These are phyloP conservation scores for Leptura quadrifasciata DNA, from an alignment of 2,888 invertebrate species.

Conservation along the genomic window DNA sequence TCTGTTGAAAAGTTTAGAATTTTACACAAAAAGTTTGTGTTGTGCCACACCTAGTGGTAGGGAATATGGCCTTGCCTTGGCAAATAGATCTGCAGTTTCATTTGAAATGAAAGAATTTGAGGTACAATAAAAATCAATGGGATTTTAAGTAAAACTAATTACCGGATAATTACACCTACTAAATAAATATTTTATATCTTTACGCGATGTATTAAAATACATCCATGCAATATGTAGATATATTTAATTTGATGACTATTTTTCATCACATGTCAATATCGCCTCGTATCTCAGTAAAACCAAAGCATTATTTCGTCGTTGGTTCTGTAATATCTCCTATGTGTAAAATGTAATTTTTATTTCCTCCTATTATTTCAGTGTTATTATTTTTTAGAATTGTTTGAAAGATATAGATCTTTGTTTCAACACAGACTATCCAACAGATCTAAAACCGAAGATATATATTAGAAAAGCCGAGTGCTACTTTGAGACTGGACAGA, in stretches of 20 bases:
- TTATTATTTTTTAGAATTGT: constrained; percentile 75
- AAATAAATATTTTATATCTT: background rate
- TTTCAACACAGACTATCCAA: constrained; percentile 79
- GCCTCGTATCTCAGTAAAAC: no score
- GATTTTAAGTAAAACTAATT: background rate
- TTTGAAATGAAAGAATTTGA: constrained; percentile 78
- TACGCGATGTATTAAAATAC: no score
- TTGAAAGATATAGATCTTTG: constrained; percentile 80
- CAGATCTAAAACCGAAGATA: constrained; percentile 79
- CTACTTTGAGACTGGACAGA: constrained; percentile 74
- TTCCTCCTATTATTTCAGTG: background rate
- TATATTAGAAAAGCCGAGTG: constrained; percentile 81
- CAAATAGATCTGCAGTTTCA: constrained; percentile 82
- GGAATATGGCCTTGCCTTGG: constrained; percentile 79
- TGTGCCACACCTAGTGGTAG: constrained; percentile 76
- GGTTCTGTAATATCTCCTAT: no score
- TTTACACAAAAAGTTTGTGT: constrained; percentile 80
- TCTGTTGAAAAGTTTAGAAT: constrained; percentile 75
- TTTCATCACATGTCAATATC: no score
- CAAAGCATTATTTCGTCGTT: no score
- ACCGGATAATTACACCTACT: background rate
- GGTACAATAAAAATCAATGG: constrained; percentile 69
- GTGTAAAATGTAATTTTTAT: background rate
- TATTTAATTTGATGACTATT: no score
- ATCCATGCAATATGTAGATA: no score